Evolutionary conservation across 2,113 vertebrate genomes (phyloP).

Genomic region (Alligator mississippiensis): DNA sequence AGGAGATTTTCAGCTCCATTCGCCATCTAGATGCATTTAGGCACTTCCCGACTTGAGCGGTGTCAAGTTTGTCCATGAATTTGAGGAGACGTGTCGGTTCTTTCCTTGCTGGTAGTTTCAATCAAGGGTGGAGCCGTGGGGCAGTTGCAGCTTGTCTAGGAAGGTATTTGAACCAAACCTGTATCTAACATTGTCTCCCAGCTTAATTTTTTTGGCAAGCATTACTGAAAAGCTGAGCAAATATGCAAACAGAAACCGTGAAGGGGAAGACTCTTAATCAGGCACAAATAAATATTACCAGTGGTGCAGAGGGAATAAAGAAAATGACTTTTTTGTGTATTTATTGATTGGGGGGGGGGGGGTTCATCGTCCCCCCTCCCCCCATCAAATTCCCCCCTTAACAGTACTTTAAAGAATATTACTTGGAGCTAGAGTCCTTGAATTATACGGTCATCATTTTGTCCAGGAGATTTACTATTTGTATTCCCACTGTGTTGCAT

Average conservation of each 20-base stretch:
- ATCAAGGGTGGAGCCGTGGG: background rate
- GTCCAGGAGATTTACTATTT: constrained; percentile 29
- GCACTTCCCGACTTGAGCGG: background rate
- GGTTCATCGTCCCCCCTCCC: background rate
- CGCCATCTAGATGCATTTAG: background rate
- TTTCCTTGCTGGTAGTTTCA: background rate
- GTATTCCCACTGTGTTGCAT: constrained; percentile 5
- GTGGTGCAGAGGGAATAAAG: background rate
- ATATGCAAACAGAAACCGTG: fast-evolving
- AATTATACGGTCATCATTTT: background rate
- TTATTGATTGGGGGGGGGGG: background rate
- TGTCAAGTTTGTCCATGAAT: background rate
- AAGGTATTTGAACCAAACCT: background rate
- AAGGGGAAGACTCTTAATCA: background rate
- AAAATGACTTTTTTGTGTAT: background rate
- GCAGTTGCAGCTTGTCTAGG: background rate
- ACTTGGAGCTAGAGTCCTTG: background rate
- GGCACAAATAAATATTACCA: background rate
- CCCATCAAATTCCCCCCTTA: background rate
- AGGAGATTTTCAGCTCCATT: background rate
- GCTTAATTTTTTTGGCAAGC: background rate
- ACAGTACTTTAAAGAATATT: constrained; percentile 1
- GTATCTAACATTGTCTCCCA: background rate
- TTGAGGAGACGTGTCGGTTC: background rate
- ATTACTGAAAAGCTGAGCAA: fast-evolving